phyloP scores from a whole-genome alignment of 2,113 vertebrate species.

The Aegithalos caudatus region DNA sequence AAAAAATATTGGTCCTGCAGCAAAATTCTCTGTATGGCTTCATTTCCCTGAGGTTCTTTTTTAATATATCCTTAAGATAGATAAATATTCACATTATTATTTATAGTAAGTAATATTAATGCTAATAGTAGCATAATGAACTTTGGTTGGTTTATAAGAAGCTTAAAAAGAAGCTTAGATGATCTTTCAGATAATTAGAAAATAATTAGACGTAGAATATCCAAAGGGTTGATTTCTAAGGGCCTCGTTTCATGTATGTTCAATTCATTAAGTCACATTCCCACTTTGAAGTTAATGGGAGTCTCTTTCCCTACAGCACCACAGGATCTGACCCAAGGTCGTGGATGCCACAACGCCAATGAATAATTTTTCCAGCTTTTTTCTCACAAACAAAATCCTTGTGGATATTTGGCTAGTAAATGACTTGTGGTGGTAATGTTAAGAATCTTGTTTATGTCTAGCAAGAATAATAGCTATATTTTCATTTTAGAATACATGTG shows the following conservation, averaged over 20 bases:
- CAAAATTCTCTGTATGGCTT: neutral
- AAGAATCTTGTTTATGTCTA: neutral
- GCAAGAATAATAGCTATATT: constrained; percentile 16
- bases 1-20: neutral
- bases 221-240: neutral
- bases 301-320: neutral
- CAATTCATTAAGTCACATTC: neutral
- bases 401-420: neutral
- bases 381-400: neutral
- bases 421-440: neutral
- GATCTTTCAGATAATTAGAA: neutral
- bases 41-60: neutral
- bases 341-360: neutral
- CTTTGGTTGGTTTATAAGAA: neutral
- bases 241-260: neutral
- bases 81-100: neutral
- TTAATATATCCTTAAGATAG: neutral
- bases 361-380: neutral
- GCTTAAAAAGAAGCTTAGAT: neutral
- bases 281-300: neutral
- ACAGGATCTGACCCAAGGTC: neutral
- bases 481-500: constrained; percentile 35
- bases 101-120: neutral
- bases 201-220: neutral
- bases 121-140: neutral